Conservation (phyloP, 2,797 vertebrate species). For the Acomys russatus region DNA sequence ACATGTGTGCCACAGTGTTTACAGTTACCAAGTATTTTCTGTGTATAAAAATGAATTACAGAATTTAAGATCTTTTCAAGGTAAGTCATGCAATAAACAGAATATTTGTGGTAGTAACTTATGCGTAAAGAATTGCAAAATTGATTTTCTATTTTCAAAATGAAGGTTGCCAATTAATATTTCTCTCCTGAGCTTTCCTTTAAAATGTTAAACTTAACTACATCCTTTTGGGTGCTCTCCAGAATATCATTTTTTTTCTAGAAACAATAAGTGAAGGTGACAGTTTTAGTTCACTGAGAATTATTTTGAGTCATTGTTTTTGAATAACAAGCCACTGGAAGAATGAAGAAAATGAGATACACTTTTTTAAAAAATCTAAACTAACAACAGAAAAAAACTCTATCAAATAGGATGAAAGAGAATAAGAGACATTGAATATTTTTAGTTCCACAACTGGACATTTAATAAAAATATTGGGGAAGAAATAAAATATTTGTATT, state of each 20-base stretch:
- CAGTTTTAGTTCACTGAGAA: slow-evolving; percentile 70
- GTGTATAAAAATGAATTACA: slow-evolving; percentile 30
- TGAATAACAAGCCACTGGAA: slow-evolving; percentile 63
- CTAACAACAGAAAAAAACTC: slow-evolving; percentile 68
- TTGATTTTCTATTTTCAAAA: slow-evolving; percentile 56
- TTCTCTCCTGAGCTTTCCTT: slow-evolving; percentile 45
- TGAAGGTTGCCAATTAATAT: not conserved
- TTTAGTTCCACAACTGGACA: slow-evolving; percentile 55
- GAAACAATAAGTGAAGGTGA: slow-evolving; percentile 69
- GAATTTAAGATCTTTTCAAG: not conserved
- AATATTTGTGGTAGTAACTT: slow-evolving; percentile 36
- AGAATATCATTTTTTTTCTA: slow-evolving; percentile 64
- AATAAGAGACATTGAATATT: slow-evolving; percentile 59
- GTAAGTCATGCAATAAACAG: slow-evolving; percentile 3
- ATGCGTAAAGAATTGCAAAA: slow-evolving; percentile 19
- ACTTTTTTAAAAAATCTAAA: slow-evolving; percentile 61
- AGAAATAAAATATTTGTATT: slow-evolving; percentile 77
- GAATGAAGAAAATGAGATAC: slow-evolving; percentile 63
- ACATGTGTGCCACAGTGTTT: not conserved
- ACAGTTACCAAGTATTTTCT: slow-evolving; percentile 25
- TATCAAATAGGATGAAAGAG: slow-evolving; percentile 15
- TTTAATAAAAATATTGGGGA: slow-evolving; percentile 57
- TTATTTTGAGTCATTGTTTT: slow-evolving; percentile 67
- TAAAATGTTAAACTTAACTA: slow-evolving; percentile 22
- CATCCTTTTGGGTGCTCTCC: slow-evolving; percentile 23